Evolutionary conservation across 2,888 invertebrate genomes (phyloP), one percentile per base, ranked within the genome.

Genomic region (Exocentrus adspersus): DNA sequence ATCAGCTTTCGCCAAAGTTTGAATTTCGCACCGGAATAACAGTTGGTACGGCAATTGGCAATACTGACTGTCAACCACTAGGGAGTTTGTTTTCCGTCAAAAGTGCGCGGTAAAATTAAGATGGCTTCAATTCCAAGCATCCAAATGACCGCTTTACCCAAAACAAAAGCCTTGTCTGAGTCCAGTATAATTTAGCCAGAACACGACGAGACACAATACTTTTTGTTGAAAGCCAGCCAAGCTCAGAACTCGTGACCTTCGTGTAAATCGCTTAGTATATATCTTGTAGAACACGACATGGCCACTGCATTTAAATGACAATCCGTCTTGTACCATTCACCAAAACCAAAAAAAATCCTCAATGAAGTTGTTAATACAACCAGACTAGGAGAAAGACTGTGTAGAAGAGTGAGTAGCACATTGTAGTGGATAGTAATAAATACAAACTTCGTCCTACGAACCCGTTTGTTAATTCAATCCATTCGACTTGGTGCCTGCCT

Each of bases 391-490:
- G 28, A 48, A 28, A 24, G 48, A 48, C 16, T 14, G 48, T 48
- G 48, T 48, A 48, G 28, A 48, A 28, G 24, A 48, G 48, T 37
- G 37, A 37, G 37, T n/a, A 24, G 24, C 24, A 24, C 24, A 24
- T 5, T 5, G 7, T 7, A 37, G 30, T 46, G 24, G 48, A 21
- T 14, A 28, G 16, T 48, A 14, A 7, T 48, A 28, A 48, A 48
- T 48, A 17, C 16, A 12, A 9, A 28, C 53, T 45, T 52, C 64
- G 60, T 56, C 61, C 61, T 64, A 57, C 61, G 61, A 57, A 61
- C 64, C 50, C 67, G 60, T 61, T 53, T 53, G 20, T 56, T 60
- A 63, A 64, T 64, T 60, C 64, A 41, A 50, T 59, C 16, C 53
- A 53, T 53, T 45, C 59, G 60, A 54, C 57, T 57, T 48, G 28